Evolutionary conservation across 2,888 invertebrate genomes (phyloP).

Genomic region (Crocallis elinguaria): DNA sequence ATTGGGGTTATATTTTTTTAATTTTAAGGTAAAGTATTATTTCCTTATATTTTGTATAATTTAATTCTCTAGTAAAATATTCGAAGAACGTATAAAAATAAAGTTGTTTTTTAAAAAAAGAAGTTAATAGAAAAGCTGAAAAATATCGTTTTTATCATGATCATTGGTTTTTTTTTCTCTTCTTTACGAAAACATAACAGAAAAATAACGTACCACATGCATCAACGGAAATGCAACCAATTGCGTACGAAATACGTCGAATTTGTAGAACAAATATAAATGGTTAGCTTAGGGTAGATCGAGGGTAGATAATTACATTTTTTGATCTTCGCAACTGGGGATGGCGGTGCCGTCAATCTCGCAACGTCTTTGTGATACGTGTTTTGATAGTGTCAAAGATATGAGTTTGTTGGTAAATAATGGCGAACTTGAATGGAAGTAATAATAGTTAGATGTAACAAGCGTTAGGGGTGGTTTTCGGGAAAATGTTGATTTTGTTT

Average conservation of each 20-base stretch:
- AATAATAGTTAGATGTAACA: not conserved
- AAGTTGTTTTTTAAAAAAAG: too few species aligned
- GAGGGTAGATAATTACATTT: conserved; percentile 85
- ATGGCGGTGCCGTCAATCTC: conserved; percentile 51
- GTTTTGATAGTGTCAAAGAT: conserved; percentile 79
- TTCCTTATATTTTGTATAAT: too few species aligned
- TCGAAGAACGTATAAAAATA: too few species aligned
- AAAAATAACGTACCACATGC: conserved; percentile 9
- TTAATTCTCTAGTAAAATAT: too few species aligned
- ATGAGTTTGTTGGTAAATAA: conserved; percentile 56
- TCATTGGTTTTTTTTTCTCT: too few species aligned
- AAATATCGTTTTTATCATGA: too few species aligned
- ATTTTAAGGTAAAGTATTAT: too few species aligned
- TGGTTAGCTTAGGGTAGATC: conserved; percentile 79
- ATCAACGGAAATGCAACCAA: conserved; percentile 58
- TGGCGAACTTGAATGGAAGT: conserved; percentile 17
- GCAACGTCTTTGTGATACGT: conserved; percentile 57
- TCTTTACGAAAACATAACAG: too few species aligned
- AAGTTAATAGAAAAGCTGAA: too few species aligned
- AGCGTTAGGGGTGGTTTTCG: not conserved
- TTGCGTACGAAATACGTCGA: conserved; percentile 79
- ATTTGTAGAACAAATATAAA: conserved; percentile 85
- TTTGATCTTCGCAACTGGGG: conserved; percentile 79
- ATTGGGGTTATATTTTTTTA: too few species aligned
- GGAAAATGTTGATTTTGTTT: not conserved